phyloP scores from a whole-genome alignment of 2,797 vertebrate genomes.

The Hoplostethus mediterraneus region DNA sequence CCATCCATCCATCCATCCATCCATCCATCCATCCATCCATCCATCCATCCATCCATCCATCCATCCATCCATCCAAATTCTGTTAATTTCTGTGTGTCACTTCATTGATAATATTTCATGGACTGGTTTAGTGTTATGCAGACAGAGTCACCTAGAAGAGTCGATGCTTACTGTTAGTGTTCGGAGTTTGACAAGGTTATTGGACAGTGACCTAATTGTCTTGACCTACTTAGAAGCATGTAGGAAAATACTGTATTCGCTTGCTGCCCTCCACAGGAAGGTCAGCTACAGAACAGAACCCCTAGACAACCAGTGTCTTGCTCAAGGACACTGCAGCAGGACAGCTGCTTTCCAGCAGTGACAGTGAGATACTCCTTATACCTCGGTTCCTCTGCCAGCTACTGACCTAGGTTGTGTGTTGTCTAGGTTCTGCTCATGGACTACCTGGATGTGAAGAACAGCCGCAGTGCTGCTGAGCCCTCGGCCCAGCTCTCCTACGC shows the following conservation, averaged over 20 bases:
- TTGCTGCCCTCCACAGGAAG: too few species aligned
- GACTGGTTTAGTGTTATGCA: background rate
- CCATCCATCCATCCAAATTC: too few species aligned
- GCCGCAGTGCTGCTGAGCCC: conserved; percentile 90
- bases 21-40: too few species aligned
- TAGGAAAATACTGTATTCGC: too few species aligned
- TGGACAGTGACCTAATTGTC: background rate
- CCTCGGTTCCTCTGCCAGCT: background rate
- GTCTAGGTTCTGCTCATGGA: conserved; percentile 94
- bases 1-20: too few species aligned
- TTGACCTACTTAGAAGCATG: background rate
- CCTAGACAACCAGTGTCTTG: too few species aligned
- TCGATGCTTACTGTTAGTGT: background rate
- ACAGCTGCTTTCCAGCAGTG: too few species aligned
- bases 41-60: too few species aligned
- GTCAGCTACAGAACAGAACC: too few species aligned
- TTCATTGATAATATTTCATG: background rate
- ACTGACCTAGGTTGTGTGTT: conserved; percentile 14
- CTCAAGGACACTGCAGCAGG: too few species aligned
- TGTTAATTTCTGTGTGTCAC: background rate
- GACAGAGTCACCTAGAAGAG: background rate
- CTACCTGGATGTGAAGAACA: conserved; percentile 99
- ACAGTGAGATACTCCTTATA: background rate
- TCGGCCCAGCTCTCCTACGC: conserved; percentile 94
- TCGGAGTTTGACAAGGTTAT: background rate